These are phyloP conservation scores for Ormyrus thymus DNA, from an alignment of 2,888 invertebrate genomes.

Conservation along the genomic window DNA sequence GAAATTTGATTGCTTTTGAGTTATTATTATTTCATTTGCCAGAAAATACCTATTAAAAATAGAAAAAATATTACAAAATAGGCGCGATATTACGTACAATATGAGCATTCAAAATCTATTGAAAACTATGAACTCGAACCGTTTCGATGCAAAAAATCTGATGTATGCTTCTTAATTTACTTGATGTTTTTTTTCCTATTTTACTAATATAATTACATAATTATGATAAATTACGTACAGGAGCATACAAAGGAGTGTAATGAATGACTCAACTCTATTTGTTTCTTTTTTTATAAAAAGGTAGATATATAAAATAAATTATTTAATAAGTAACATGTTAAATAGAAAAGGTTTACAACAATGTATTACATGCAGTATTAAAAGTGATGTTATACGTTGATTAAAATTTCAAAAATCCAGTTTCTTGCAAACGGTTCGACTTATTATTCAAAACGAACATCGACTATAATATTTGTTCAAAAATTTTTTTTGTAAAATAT, in stretches of 20 bases:
- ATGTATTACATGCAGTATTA: conserved; percentile 58
- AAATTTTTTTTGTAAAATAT: conserved; percentile 59
- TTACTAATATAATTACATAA: conserved; percentile 15
- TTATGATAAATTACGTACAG: conserved; percentile 24
- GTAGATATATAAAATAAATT: conserved; percentile 51
- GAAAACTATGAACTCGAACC: conserved; percentile 36
- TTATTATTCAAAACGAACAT: conserved; percentile 43
- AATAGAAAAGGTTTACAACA: conserved; percentile 51
- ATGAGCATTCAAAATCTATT: conserved; percentile 8
- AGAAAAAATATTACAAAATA: conserved; percentile 37
- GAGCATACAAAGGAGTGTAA: conserved; percentile 30
- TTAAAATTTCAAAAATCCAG: conserved; percentile 36
- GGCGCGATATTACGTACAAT: conserved; percentile 23
- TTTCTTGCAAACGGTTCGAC: conserved; percentile 55
- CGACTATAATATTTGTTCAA: conserved; percentile 47
- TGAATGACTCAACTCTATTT: conserved; percentile 30
- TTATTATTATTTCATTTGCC: conserved; percentile 28
- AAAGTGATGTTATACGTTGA: conserved; percentile 26
- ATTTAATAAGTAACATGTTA: conserved; percentile 50
- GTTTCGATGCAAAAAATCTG: conserved; percentile 25
- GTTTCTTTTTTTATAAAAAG: conserved; percentile 38
- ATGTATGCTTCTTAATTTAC: background rate
- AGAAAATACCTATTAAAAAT: conserved; percentile 24
- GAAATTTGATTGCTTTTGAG: conserved; percentile 5
- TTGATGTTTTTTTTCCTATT: background rate